These are phyloP conservation scores for Siniperca obscura DNA, from an alignment of 2,797 vertebrate species.

Conservation along the genomic window DNA sequence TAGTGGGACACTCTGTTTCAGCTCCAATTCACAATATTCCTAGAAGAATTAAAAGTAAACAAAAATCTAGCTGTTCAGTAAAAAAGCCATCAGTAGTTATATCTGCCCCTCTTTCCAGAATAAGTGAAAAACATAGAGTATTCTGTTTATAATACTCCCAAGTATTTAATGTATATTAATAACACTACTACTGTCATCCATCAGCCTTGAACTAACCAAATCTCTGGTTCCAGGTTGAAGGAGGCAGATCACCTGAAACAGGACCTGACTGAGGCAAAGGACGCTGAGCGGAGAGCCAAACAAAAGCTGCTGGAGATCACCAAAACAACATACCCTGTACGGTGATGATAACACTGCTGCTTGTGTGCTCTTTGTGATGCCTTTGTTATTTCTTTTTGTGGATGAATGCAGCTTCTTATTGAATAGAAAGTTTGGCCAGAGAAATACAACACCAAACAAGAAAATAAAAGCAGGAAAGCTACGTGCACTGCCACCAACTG, in stretches of 20 bases:
- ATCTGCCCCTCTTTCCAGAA: neutral
- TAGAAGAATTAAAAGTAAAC: too few species aligned
- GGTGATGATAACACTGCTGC: neutral
- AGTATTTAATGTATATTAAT: neutral
- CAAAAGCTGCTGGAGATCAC: conserved; percentile 92
- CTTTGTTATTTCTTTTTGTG: neutral
- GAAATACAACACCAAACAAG: neutral
- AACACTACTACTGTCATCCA: neutral
- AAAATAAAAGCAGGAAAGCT: neutral
- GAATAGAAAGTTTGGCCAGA: neutral
- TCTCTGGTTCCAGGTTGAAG: conserved; percentile 85
- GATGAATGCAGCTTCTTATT: neutral
- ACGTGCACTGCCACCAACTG: neutral
- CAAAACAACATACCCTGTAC: conserved; percentile 87
- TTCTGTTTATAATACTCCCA: neutral
- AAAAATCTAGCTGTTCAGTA: neutral
- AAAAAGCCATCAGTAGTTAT: neutral
- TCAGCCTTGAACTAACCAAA: conserved; percentile 8
- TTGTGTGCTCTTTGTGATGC: conserved; percentile 5
- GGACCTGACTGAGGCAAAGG: conserved; percentile 92
- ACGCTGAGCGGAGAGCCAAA: conserved; percentile 91
- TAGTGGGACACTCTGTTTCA: neutral
- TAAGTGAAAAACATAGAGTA: neutral
- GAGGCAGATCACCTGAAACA: conserved; percentile 94
- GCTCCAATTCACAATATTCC: neutral